phyloP scores from a whole-genome alignment of 2,113 vertebrate species.

The Lampris megalopsis region DNA sequence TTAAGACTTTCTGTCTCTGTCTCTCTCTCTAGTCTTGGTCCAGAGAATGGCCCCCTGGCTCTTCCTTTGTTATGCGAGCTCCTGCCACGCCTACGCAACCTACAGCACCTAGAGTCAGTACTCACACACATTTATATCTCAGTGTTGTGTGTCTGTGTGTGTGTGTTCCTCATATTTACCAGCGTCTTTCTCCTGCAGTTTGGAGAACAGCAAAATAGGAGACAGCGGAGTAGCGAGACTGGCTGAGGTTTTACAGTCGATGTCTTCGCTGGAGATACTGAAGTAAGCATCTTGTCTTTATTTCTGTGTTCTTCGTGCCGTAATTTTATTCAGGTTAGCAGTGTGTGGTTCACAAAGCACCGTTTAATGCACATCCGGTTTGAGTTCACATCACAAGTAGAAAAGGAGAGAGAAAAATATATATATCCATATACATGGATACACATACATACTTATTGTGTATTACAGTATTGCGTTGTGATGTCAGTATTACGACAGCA shows the following conservation, averaged over 20 bases:
- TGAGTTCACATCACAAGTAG: too few relatives aligned
- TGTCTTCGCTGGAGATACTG: constrained; percentile 87
- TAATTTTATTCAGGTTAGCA: too few relatives aligned
- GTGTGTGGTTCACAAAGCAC: too few relatives aligned
- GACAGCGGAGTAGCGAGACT: constrained; percentile 86
- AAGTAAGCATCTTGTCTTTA: constrained; percentile 84
- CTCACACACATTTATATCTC: background rate
- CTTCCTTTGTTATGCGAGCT: constrained; percentile 84
- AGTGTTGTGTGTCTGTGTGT: background rate
- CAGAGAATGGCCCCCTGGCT: constrained; percentile 79
- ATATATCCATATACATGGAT: too few relatives aligned
- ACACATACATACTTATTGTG: background rate
- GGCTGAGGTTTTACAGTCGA: constrained; percentile 79
- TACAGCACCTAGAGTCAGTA: constrained; percentile 89
- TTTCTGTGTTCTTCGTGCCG: too few relatives aligned
- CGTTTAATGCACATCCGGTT: too few relatives aligned
- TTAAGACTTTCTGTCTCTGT: background rate
- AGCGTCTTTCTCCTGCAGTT: constrained; percentile 72
- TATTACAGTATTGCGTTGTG: background rate
- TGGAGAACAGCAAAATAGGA: constrained; percentile 91
- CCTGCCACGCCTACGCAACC: constrained; percentile 85
- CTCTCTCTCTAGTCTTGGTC: constrained; percentile 79
- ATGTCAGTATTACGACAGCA: too few relatives aligned
- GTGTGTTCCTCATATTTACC: background rate
- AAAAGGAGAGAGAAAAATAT: too few relatives aligned